phyloP scores from a whole-genome alignment of 2,888 invertebrate species.

The Idaea dimidiata region DNA sequence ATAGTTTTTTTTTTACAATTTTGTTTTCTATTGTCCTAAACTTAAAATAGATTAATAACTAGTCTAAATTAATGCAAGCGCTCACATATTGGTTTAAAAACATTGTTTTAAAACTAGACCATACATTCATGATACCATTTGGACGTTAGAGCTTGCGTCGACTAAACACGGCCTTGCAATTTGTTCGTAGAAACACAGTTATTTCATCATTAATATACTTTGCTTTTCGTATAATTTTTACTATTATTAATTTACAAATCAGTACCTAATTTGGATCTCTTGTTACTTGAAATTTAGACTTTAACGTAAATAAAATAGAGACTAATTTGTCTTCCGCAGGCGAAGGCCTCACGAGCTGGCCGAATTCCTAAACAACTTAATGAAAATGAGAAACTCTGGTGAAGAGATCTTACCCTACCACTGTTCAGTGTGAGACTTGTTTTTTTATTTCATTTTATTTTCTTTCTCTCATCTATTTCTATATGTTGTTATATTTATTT shows the following conservation, averaged over 20 bases:
- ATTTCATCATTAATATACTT: neutral
- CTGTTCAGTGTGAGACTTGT: constrained; percentile 80
- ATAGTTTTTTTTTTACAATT: no score
- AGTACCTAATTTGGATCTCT: neutral
- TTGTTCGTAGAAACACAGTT: neutral
- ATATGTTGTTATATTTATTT: constrained; percentile 8
- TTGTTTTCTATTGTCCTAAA: no score
- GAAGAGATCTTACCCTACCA: constrained; percentile 79
- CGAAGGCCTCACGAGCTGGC: constrained; percentile 78
- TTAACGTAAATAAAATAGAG: constrained; percentile 32
- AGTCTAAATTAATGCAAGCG: no score
- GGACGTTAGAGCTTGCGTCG: neutral
- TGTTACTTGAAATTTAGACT: neutral
- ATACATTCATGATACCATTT: neutral
- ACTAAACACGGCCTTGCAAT: neutral
- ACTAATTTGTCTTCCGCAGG: constrained; percentile 72
- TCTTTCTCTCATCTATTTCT: constrained; percentile 39
- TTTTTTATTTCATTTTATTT: constrained; percentile 55
- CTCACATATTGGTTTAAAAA: neutral
- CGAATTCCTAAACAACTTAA: constrained; percentile 77
- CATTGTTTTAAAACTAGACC: neutral
- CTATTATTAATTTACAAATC: neutral
- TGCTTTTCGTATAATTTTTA: neutral
- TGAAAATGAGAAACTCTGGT: constrained; percentile 66
- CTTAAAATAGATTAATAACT: no score